Evolutionary conservation across 2,113 vertebrate genomes (phyloP), one percentile per base, ranked within the genome.

Genomic region (Amazona vittata): DNA sequence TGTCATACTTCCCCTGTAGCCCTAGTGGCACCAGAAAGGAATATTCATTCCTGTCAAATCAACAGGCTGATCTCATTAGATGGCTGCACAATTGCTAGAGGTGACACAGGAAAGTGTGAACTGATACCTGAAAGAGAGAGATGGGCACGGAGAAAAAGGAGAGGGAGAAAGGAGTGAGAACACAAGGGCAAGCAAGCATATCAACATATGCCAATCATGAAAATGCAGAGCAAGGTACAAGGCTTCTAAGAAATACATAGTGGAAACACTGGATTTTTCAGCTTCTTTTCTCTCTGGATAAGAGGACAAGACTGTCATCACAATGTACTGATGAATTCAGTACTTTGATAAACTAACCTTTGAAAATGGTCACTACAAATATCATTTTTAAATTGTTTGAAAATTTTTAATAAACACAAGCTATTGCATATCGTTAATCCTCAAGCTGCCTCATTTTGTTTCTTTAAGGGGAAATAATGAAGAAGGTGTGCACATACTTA

Each of bases 381-480:
- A 89, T 67, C 39, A 47, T 60, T 83, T 64, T 83, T 64, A 22
- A 77, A 50, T 69, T 62, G 25, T 9, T 68, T 76, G 5, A 15
- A 33, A 52, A 8, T 43, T 70, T 80, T 44, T 9, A 16, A 12
- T 39, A 74, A 83, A 70, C 5, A 7, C 18, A 73, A 74, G 2
- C 2, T 50, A 73, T 41, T 60, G 5, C 3, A 19, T 15, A 47
- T 3, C 12, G 44, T 44, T 64, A 46, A 43, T 77, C 15, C 77
- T 3, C 16, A 53, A 73, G 3, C 11, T 64, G 1, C 9, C 37
- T 20, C 0, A 1, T 33, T 37, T 47, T 43, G 5, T 39, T 84
- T 77, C 44, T 59, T 79, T 15, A 70, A 62, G 10, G 4, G 31
- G 83, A 69, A 39, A 35, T 31, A 74, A 65, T 2, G 7, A 25